Evolutionary conservation across 2,113 vertebrate species (phyloP), one percentile per base, ranked within the genome.

Genomic region (Pungitius pungitius): DNA sequence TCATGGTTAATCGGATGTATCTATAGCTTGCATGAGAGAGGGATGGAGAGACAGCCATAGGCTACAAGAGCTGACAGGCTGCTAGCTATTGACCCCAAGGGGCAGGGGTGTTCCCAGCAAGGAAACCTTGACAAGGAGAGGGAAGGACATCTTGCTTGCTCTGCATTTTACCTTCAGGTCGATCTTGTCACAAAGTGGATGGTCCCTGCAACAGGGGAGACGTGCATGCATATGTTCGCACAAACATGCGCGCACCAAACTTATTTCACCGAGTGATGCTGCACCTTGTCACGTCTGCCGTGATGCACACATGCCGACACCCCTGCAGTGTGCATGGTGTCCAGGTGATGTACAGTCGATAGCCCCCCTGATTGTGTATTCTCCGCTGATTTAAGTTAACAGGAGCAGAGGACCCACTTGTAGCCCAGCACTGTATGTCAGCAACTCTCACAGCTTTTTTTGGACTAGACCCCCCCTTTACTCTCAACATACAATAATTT

Each of bases 121-220:
- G 69, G 83, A 77, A 73, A 67, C 70, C 20, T 45, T 91, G 90
- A 92, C 80, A 73, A 75, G 85, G 65, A 87, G 78, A 87, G 70
- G 71, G 62, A 74, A 80, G 81, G 89, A 90, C 90, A 88, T 85
- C 35, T 81, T 85, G 89, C 85, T 85, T 88, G 85, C 82, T 87
- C 85, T 87, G 89, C 89, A 80, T 84, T 89, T 91, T 87, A 90
- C 78, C 87, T 88, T 83, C 77, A 85, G 71, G 69, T 89, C 72
- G 77, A 89, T 87, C 73, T 83, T 85, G 84, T 86, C 83, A 85
- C 56, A 47, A 64, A 78, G 71, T 64, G 70, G 73, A 81, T 2
- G 49, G 54, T 69, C 77, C 57, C 37, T 14, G 9, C 63, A 75
- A 64, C 68, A 49, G 15, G 72, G 49, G 17, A 60, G 70, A 62